Conservation (phyloP, 2,888 invertebrate genomes). For the Meghimatium bilineatum region DNA sequence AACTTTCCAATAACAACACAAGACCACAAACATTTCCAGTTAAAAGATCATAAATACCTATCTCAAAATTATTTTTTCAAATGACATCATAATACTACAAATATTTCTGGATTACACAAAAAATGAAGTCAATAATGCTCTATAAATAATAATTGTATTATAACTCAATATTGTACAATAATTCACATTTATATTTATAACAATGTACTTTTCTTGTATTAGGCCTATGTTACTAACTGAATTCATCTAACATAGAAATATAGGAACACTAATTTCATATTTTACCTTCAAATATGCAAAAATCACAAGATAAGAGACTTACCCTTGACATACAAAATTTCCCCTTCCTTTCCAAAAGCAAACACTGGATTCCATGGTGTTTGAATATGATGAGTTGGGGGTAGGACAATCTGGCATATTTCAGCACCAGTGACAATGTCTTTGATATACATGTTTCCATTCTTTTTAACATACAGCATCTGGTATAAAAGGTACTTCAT, state of each 20-base stretch:
- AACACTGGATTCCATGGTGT: constrained; percentile 72
- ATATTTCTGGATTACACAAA: too few relatives aligned
- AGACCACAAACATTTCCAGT: too few relatives aligned
- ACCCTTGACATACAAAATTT: constrained; percentile 71
- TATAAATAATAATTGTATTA: too few relatives aligned
- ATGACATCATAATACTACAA: not conserved
- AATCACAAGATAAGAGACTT: not conserved
- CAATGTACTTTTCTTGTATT: too few relatives aligned
- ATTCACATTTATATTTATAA: too few relatives aligned
- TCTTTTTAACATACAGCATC: constrained; percentile 62
- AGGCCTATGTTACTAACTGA: too few relatives aligned
- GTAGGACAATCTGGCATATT: constrained; percentile 66
- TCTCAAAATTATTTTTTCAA: too few relatives aligned
- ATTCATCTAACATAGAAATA: not conserved
- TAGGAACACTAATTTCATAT: too few relatives aligned
- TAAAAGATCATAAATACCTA: too few relatives aligned
- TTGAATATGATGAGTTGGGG: constrained; percentile 60
- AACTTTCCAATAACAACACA: not conserved
- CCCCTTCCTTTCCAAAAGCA: constrained; percentile 65
- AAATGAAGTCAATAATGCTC: too few relatives aligned
- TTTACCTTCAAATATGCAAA: not conserved
- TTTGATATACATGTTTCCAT: constrained; percentile 65
- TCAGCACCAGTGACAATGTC: constrained; percentile 64
- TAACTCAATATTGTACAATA: too few relatives aligned
- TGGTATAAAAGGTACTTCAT: constrained; percentile 45